Conservation (phyloP, 2,888 invertebrate genomes). For the Campopleginae sp. region DNA sequence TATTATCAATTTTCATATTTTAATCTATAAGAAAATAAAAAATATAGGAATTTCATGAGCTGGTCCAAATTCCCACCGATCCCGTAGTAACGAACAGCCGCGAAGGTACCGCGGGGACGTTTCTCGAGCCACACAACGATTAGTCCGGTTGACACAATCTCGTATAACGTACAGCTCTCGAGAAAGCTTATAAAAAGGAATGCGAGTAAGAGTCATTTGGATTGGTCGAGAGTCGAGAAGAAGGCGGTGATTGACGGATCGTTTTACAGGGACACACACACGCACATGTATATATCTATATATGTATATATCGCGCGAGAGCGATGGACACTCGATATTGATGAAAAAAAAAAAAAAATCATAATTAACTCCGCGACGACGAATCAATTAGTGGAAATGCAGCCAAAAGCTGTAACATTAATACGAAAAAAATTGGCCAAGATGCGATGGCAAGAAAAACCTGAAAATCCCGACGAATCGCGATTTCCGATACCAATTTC, state of each 20-base stretch:
- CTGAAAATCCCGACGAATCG: not conserved
- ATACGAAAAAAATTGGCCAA: no score
- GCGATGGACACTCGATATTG: constrained; percentile 33
- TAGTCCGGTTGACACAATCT: constrained; percentile 64
- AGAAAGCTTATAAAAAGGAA: constrained; percentile 29
- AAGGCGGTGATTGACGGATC: constrained; percentile 69
- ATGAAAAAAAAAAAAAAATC: not conserved
- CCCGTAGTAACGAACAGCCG: not conserved
- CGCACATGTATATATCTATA: not conserved
- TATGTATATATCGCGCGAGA: not conserved
- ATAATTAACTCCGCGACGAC: not conserved
- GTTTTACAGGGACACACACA: constrained; percentile 34
- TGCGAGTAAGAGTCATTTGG: constrained; percentile 36
- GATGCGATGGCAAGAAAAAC: not conserved
- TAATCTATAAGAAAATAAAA: not conserved
- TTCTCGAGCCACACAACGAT: constrained; percentile 59
- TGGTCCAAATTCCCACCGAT: constrained; percentile 17
- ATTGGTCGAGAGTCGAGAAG: constrained; percentile 58
- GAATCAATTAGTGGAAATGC: not conserved
- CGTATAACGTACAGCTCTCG: constrained; percentile 31
- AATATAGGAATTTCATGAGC: not conserved
- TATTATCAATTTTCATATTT: not conserved
- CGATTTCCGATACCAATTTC: not conserved
- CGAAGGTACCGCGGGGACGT: constrained; percentile 15
- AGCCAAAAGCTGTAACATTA: no score